phyloP scores from a whole-genome alignment of 2,888 invertebrate species.

The Ichneumoninae sp. region DNA sequence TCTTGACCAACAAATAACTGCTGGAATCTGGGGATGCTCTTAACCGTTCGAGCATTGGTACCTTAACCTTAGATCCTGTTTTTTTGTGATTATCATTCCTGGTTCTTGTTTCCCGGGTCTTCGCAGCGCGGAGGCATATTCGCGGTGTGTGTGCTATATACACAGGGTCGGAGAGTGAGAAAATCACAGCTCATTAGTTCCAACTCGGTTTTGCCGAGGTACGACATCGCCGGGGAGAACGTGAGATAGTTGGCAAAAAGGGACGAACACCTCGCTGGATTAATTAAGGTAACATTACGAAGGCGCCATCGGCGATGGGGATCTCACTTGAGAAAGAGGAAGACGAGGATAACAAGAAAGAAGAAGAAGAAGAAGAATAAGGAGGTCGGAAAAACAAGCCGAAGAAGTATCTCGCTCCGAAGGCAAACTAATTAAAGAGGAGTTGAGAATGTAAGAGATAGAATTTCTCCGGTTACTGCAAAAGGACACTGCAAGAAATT shows the following conservation, averaged over 20 bases:
- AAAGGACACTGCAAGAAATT: constrained; percentile 14
- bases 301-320: constrained; percentile 39
- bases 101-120: background rate
- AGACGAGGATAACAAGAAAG: constrained; percentile 55
- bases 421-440: constrained; percentile 50
- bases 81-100: background rate
- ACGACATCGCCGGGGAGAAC: constrained; percentile 8
- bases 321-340: constrained; percentile 10
- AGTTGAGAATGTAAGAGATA: constrained; percentile 8
- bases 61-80: background rate
- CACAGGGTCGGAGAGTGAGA: background rate
- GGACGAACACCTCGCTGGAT: constrained; percentile 19
- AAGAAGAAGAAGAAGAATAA: constrained; percentile 47
- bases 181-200: constrained; percentile 49
- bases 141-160: background rate
- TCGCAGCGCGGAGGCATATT: background rate
- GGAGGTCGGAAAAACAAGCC: constrained; percentile 6
- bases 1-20: too few species aligned
- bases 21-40: too few species aligned
- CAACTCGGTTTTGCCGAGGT: constrained; percentile 30
- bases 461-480: constrained; percentile 17
- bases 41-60: too few species aligned
- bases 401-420: constrained; percentile 37
- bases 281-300: constrained; percentile 48
- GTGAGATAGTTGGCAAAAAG: constrained; percentile 11